These are phyloP conservation scores for Limosa lapponica DNA, from an alignment of 2,797 vertebrate genomes.

Conservation along the genomic window DNA sequence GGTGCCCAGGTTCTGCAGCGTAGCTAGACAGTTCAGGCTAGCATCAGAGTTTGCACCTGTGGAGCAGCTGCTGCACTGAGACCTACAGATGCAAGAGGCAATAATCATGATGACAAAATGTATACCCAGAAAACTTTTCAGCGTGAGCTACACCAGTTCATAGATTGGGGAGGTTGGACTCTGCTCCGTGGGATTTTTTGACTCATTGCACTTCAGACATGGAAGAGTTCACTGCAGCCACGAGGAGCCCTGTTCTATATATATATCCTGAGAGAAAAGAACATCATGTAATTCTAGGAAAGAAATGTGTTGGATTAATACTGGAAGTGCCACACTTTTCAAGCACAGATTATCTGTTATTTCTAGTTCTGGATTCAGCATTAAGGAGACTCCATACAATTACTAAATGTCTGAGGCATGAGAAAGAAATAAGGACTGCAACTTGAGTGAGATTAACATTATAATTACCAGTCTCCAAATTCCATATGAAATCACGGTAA, in stretches of 20 bases:
- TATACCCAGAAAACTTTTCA: neutral
- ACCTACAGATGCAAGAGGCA: neutral
- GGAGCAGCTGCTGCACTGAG: neutral
- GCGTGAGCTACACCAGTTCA: fast-evolving
- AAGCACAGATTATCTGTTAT: neutral
- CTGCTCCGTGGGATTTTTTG: neutral
- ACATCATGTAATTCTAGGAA: neutral
- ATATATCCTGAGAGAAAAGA: neutral
- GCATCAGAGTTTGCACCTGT: neutral
- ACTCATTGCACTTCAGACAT: neutral
- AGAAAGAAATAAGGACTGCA: slow-evolving; percentile 12
- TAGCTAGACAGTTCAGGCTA: neutral
- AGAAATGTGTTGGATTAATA: neutral
- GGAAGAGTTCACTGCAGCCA: neutral
- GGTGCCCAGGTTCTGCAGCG: neutral
- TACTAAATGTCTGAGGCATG: neutral
- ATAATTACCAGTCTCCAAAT: slow-evolving; percentile 18
- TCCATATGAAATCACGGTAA: neutral
- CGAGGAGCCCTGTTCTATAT: neutral
- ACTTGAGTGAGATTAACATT: neutral
- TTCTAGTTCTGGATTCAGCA: slow-evolving; percentile 13
- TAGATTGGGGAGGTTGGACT: neutral
- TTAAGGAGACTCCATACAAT: neutral
- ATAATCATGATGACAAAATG: neutral
- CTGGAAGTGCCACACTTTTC: neutral